phyloP scores from a whole-genome alignment of 2,797 vertebrate genomes.

The Florisuga fusca region DNA sequence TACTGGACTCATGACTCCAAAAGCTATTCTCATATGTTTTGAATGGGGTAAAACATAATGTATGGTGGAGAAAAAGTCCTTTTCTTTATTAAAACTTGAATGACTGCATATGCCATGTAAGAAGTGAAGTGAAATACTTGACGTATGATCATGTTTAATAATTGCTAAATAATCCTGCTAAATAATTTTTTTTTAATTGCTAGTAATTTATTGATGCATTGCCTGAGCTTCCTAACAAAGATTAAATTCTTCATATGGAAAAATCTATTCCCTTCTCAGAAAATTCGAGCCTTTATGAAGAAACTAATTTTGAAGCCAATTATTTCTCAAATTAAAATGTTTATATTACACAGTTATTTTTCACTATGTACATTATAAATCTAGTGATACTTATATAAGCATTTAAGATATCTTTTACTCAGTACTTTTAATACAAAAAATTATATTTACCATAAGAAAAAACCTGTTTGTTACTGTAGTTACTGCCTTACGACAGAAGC shows the following conservation, averaged over 20 bases:
- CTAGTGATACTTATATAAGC: neutral
- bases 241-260: neutral
- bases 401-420: too few species aligned
- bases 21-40: neutral
- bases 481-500: neutral
- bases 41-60: neutral
- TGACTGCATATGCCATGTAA: neutral
- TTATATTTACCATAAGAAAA: neutral
- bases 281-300: neutral
- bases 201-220: conserved; percentile 4
- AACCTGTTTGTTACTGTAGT: neutral
- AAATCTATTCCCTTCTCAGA: conserved; percentile 3
- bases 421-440: neutral
- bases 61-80: neutral
- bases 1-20: neutral
- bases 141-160: neutral
- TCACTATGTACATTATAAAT: neutral
- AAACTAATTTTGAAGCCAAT: neutral
- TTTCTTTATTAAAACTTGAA: neutral
- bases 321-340: neutral
- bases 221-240: neutral
- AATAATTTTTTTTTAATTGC: neutral
- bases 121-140: neutral
- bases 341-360: neutral
- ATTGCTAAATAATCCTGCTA: too few species aligned